phyloP scores from a whole-genome alignment of 2,113 vertebrate genomes.

The Crotalus tigris region DNA sequence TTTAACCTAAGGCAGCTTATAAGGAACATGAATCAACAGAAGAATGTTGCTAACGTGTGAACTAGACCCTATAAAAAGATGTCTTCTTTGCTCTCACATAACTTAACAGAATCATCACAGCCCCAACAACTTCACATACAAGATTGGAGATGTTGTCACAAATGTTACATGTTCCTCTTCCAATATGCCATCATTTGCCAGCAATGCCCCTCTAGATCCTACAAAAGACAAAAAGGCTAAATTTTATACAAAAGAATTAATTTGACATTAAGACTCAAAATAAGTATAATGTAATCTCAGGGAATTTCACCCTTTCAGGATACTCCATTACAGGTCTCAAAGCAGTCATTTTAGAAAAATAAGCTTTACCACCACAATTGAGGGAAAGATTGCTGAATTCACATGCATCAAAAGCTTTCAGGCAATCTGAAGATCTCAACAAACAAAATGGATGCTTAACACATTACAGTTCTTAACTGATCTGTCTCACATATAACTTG shows the following conservation, averaged over 20 bases:
- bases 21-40: neutral
- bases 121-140: neutral
- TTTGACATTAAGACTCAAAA: neutral
- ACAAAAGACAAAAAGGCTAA: neutral
- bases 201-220: neutral
- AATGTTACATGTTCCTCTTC: neutral
- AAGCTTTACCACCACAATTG: neutral
- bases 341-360: neutral
- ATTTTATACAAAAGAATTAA: neutral
- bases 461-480: neutral
- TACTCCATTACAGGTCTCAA: neutral
- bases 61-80: neutral
- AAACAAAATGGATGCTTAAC: neutral
- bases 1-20: neutral
- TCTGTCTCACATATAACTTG: neutral
- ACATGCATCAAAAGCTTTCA: neutral
- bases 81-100: neutral
- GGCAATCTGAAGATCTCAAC: neutral
- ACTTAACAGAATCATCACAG: neutral
- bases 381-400: neutral
- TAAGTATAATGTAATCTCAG: neutral
- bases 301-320: neutral
- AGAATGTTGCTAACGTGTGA: neutral
- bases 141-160: neutral
- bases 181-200: neutral